A percentile compares a stretch with the other conserved stretches of the same genome.
Conservation (phyloP, 1,140 invertebrate genomes). For the Heterodera schachtii region DNA sequence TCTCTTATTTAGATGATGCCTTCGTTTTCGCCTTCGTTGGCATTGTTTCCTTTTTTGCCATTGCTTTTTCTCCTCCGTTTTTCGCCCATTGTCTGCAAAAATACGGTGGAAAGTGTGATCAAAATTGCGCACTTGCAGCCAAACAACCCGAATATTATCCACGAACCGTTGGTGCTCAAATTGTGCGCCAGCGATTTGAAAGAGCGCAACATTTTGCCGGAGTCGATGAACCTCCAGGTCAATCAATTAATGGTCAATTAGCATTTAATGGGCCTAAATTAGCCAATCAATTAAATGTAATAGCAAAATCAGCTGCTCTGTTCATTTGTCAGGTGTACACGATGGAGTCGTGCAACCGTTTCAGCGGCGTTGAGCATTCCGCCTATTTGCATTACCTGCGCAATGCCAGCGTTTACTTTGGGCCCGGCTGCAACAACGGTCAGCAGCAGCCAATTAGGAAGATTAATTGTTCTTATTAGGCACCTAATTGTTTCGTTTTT, state of each 20-base stretch:
- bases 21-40: too few species aligned
- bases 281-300: too few species aligned
- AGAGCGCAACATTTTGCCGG: constrained; percentile 54
- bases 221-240: constrained; percentile 50
- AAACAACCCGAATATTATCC: constrained; percentile 57
- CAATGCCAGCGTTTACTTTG: constrained; percentile 62
- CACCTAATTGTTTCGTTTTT: neutral
- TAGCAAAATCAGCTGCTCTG: too few species aligned
- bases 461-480: too few species aligned
- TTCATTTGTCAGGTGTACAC: constrained; percentile 48
- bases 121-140: constrained; percentile 60
- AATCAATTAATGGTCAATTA: neutral
- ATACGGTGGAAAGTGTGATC: constrained; percentile 26
- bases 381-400: constrained; percentile 60
- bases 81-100: neutral
- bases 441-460: too few species aligned
- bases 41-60: neutral
- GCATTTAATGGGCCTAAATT: neutral
- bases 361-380: constrained; percentile 60
- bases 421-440: constrained; percentile 64
- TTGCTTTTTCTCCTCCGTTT: neutral
- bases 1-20: too few species aligned
- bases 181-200: constrained; percentile 59
- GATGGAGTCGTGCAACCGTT: constrained; percentile 63
- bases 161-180: constrained; percentile 59